Percentiles rank a stretch among this genome's conserved stretches.
These are phyloP conservation scores for Teleogryllus occipitalis DNA, from an alignment of 1,140 invertebrate species.

Conservation along the genomic window DNA sequence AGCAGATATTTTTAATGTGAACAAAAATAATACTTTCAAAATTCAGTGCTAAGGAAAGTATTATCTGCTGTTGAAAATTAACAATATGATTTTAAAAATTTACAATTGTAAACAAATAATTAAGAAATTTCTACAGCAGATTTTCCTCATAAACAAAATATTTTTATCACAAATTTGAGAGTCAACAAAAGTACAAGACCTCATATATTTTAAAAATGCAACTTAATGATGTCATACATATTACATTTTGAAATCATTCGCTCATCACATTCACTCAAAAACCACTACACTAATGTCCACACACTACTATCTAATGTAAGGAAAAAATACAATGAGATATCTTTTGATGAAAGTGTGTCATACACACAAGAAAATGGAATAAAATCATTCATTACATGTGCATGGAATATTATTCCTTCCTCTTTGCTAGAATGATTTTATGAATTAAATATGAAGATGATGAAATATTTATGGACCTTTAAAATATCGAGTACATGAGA, in stretches of 20 bases:
- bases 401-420: neutral
- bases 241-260: neutral
- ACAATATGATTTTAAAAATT: no score
- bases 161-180: no score
- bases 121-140: no score
- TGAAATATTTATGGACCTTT: neutral
- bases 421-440: neutral
- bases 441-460: neutral
- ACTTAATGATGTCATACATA: neutral
- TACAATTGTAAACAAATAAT: no score
- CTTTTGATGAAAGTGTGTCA: neutral
- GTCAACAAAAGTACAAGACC: no score
- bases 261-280: neutral
- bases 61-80: no score
- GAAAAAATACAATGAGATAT: neutral
- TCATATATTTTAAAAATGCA: neutral
- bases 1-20: no score
- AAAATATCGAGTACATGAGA: neutral
- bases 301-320: neutral
- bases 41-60: no score
- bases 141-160: no score
- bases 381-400: neutral
- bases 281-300: neutral
- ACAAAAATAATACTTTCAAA: no score
- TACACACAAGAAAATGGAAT: neutral